A percentile compares a stretch with the other conserved stretches of the same genome.
Evolutionary conservation across 2,797 vertebrate genomes (phyloP).

Genomic region (Cuniculus paca): DNA sequence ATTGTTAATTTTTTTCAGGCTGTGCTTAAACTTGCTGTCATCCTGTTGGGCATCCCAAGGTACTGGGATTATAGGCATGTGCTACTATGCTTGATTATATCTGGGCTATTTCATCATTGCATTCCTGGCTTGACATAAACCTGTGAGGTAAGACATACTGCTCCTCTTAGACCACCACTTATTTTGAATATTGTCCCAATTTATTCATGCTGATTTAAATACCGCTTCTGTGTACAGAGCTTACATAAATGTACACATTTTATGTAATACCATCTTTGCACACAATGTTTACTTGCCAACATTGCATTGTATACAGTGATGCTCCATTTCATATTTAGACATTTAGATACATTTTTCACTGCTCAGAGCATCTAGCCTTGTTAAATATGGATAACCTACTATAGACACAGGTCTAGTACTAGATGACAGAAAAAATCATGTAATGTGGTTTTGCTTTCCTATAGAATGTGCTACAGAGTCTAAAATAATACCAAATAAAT

Average conservation of each 20-base stretch:
- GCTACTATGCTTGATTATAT: not conserved
- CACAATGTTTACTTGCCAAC: not conserved
- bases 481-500: not conserved
- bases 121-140: not conserved
- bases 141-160: not conserved
- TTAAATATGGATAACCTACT: not conserved
- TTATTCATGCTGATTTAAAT: not conserved
- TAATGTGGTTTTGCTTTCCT: not conserved
- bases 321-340: not conserved
- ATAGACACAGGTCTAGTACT: accelerated
- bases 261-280: not conserved
- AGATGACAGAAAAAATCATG: not conserved
- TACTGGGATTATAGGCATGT: no score
- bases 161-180: not conserved
- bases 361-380: not conserved
- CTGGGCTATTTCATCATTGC: not conserved
- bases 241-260: not conserved
- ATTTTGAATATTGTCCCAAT: not conserved
- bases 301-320: not conserved
- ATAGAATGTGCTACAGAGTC: no score
- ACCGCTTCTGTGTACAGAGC: not conserved
- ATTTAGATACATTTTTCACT: not conserved
- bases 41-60: not conserved
- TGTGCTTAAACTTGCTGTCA: not conserved
- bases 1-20: not conserved